phyloP scores from a whole-genome alignment of 1,140 invertebrate genomes.

The Rhizoglyphus robini region DNA sequence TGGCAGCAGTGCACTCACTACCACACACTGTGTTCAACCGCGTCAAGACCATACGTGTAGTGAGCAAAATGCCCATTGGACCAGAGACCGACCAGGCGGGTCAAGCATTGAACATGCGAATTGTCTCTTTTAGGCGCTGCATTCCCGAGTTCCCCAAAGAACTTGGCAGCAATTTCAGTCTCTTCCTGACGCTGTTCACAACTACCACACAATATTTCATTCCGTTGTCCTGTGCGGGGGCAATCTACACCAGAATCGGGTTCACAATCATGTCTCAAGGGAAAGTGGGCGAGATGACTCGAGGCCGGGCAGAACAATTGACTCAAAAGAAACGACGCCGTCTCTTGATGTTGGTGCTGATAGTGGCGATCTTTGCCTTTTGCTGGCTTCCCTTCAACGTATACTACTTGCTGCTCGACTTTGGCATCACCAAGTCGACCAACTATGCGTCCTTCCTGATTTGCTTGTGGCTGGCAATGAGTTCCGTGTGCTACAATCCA shows the following conservation, averaged over 20 bases:
- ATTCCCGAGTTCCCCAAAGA: conserved; percentile 30
- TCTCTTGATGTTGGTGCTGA: conserved; percentile 41
- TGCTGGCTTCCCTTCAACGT: conserved; percentile 38
- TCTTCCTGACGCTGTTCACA: conserved; percentile 36
- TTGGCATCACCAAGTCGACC: neutral
- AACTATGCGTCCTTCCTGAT: conserved; percentile 42
- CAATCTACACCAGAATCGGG: conserved; percentile 35
- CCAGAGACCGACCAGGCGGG: neutral
- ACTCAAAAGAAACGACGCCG: conserved; percentile 32
- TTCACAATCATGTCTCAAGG: conserved; percentile 29
- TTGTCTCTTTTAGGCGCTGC: neutral
- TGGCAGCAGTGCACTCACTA: conserved; percentile 36
- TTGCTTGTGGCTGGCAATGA: conserved; percentile 75
- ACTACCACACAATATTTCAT: conserved; percentile 41
- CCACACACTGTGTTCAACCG: conserved; percentile 39
- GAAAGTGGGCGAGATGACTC: conserved; percentile 26
- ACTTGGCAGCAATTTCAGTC: conserved; percentile 28
- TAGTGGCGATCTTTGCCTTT: conserved; percentile 36
- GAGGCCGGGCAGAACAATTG: conserved; percentile 28
- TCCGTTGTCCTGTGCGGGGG: conserved; percentile 36
- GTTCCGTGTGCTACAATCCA: conserved; percentile 53
- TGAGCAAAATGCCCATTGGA: neutral
- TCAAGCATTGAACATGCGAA: neutral
- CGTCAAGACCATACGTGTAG: conserved; percentile 27
- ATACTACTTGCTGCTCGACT: conserved; percentile 28